Percentiles rank a stretch among this genome's conserved stretches.
Evolutionary conservation across 2,113 vertebrate species (phyloP).

Genomic region (Anser brachyrhynchus): DNA sequence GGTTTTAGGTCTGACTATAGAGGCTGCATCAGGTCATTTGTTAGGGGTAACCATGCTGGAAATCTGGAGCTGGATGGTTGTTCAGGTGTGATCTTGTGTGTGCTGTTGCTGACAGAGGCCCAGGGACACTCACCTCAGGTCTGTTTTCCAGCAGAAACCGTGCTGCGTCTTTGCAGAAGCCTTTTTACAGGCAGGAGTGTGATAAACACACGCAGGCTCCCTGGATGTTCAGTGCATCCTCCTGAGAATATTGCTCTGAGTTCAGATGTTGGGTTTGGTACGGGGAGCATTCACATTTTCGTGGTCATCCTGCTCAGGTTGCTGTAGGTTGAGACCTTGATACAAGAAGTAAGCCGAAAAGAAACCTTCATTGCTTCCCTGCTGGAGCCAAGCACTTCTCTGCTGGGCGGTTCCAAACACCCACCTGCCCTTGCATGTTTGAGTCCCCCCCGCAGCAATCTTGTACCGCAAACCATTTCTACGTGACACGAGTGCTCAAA

Average conservation of each 20-base stretch:
- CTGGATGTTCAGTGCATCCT: neutral
- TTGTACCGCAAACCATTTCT: neutral
- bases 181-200: neutral
- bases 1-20: too few relatives aligned
- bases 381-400: fast-evolving
- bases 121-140: fast-evolving
- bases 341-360: neutral
- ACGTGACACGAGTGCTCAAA: neutral
- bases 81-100: neutral
- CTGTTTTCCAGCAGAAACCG: neutral
- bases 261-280: neutral
- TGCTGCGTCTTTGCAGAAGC: neutral
- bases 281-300: neutral
- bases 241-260: fast-evolving
- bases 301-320: neutral
- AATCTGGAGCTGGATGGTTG: fast-evolving
- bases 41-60: fast-evolving
- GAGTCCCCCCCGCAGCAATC: neutral
- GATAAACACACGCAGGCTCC: neutral
- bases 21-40: neutral
- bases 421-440: neutral
- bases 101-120: neutral
- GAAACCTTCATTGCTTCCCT: neutral
- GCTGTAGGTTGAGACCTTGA: neutral
- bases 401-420: fast-evolving